Percentiles rank a stretch among this genome's conserved stretches.
phyloP scores from a whole-genome alignment of 30 jellyfish, hydroid and myxozoan genomes.

The Cassiopea xamachana region DNA sequence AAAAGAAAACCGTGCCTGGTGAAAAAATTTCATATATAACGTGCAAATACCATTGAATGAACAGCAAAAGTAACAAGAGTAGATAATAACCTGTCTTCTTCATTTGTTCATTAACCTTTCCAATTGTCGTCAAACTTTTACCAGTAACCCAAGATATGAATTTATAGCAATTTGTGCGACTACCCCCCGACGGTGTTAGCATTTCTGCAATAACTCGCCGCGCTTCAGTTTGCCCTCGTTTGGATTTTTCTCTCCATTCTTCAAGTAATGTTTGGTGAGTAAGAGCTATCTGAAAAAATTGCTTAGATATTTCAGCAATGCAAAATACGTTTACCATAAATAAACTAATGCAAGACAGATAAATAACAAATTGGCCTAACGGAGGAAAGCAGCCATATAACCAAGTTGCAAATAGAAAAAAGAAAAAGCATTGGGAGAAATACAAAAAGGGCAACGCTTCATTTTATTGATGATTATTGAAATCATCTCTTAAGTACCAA shows the following conservation, averaged over 20 bases:
- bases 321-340: not conserved
- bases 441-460: too few species aligned
- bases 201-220: slow-evolving; percentile 96
- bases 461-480: too few species aligned
- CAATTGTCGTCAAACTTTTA: slow-evolving; percentile 88
- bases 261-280: slow-evolving; percentile 82
- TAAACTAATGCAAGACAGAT: too few species aligned
- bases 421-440: too few species aligned
- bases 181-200: slow-evolving; percentile 99
- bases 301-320: not conserved
- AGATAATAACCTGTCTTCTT: slow-evolving; percentile 80
- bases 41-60: not conserved
- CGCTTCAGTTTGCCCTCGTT: slow-evolving; percentile 94
- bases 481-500: too few species aligned
- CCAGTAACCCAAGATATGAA: slow-evolving; percentile 95
- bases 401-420: too few species aligned
- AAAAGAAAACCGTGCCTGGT: not conserved
- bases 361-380: too few species aligned
- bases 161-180: slow-evolving; percentile 86
- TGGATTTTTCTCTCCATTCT: slow-evolving; percentile 90
- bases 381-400: too few species aligned
- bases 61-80: not conserved
- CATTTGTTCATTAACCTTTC: slow-evolving; percentile 96
- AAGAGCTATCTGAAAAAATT: slow-evolving; percentile 73
- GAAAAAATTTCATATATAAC: not conserved